Conservation (phyloP, 2,888 invertebrate genomes). For the Trachelus stipa region DNA sequence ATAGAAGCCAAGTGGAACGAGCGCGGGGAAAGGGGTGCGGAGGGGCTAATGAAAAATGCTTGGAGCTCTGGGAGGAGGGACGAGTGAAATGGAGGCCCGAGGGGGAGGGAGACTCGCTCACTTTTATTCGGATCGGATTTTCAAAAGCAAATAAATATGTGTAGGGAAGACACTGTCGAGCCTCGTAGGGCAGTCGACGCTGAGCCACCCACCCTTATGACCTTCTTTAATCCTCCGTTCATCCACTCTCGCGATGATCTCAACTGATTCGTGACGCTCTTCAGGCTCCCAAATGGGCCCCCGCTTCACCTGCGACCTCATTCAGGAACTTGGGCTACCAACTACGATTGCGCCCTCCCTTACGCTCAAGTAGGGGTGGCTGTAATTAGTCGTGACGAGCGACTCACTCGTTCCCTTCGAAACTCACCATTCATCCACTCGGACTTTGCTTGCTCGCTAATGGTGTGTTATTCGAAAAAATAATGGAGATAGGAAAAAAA, state of each 20-base stretch:
- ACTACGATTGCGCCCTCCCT: not conserved
- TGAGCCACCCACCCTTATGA: not conserved
- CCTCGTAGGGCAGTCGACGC: not conserved
- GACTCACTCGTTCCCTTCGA: not conserved
- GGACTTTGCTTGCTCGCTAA: not conserved
- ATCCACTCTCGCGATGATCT: not conserved
- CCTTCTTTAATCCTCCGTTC: not conserved
- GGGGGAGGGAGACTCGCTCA: not conserved
- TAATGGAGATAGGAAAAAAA: not conserved
- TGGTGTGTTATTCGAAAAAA: not conserved
- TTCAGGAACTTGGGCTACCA: not conserved
- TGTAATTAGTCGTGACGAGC: not conserved
- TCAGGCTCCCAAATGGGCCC: not conserved
- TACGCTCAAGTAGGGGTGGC: not conserved
- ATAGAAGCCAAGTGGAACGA: slow-evolving; percentile 2
- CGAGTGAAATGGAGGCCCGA: too few relatives aligned
- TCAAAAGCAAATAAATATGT: not conserved
- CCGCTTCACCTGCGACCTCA: not conserved
- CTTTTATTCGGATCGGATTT: slow-evolving; percentile 1
- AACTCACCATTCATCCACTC: not conserved
- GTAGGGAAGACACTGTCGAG: not conserved
- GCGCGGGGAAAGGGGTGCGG: slow-evolving; percentile 16
- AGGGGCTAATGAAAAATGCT: slow-evolving; percentile 9
- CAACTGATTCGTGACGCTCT: not conserved
- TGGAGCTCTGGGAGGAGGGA: not conserved